A percentile compares a stretch with the other conserved stretches of the same genome.
Evolutionary conservation across 1,140 invertebrate species (phyloP).

Genomic region (Drosophila fuyamai): DNA sequence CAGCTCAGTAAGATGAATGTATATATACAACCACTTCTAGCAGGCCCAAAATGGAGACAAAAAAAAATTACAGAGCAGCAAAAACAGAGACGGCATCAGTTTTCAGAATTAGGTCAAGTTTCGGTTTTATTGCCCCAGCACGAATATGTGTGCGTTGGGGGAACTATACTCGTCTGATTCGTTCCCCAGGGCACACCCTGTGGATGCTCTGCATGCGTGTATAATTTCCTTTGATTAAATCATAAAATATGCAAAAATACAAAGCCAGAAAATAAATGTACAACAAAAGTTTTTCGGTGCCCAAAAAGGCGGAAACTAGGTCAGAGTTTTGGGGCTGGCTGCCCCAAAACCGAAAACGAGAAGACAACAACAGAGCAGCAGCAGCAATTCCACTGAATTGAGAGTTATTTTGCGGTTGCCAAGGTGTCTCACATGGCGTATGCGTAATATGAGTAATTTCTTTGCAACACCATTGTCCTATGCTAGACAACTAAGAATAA

Average conservation of each 20-base stretch:
- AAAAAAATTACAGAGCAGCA: constrained; percentile 27
- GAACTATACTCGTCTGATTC: constrained; percentile 30
- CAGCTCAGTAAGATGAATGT: constrained; percentile 22
- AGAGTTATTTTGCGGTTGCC: constrained; percentile 31
- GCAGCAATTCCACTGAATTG: constrained; percentile 18
- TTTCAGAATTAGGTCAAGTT: constrained; percentile 78
- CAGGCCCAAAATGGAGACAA: constrained; percentile 37
- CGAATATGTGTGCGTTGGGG: constrained; percentile 11
- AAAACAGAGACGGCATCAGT: constrained; percentile 48
- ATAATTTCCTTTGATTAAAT: constrained; percentile 83
- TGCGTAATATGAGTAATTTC: constrained; percentile 45
- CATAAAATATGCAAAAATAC: constrained; percentile 78
- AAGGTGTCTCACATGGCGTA: constrained; percentile 57
- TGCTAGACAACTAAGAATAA: not conserved
- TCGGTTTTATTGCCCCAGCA: constrained; percentile 72
- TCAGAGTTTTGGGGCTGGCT: constrained; percentile 65
- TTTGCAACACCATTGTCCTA: constrained; percentile 2
- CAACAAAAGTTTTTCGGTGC: constrained; percentile 60
- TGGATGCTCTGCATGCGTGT: constrained; percentile 59
- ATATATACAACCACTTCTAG: constrained; percentile 37
- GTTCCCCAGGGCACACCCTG: constrained; percentile 56
- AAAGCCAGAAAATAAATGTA: constrained; percentile 35
- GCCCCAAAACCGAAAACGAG: constrained; percentile 15
- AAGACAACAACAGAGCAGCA: constrained; percentile 10
- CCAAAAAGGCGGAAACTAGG: constrained; percentile 79